Evolutionary conservation across 2,113 vertebrate species (phyloP).

Genomic region (Mus spicilegus): DNA sequence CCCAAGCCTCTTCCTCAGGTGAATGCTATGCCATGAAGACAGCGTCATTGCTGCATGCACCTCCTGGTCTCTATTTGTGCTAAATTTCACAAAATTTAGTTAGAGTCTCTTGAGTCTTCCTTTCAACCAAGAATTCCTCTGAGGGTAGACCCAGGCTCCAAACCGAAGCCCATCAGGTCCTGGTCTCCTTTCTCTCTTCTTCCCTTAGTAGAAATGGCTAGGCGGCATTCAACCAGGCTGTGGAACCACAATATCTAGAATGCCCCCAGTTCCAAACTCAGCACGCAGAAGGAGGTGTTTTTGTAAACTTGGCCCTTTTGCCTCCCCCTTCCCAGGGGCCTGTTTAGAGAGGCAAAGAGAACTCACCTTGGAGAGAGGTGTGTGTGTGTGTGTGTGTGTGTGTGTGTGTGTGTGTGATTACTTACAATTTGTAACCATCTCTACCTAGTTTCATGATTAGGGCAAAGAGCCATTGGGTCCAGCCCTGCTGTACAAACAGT

Average conservation of each 20-base stretch:
- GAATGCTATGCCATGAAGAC: not conserved
- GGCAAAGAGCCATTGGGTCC: not conserved
- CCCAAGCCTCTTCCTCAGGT: not conserved
- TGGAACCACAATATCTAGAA: not conserved
- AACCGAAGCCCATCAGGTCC: not conserved
- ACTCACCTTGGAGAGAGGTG: not conserved
- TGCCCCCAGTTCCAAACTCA: not conserved
- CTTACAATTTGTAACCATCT: not conserved
- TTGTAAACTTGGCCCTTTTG: no score
- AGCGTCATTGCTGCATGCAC: not conserved
- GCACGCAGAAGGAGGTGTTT: not conserved
- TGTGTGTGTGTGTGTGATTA: not conserved
- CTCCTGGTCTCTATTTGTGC: not conserved
- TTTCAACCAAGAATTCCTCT: not conserved
- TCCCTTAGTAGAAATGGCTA: rapidly evolving
- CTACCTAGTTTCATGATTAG: not conserved
- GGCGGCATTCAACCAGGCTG: not conserved
- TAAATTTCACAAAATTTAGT: not conserved
- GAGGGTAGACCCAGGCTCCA: not conserved
- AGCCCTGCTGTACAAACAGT: rapidly evolving
- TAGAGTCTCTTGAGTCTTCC: not conserved
- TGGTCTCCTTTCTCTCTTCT: no score
- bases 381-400: not conserved
- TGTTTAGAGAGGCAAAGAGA: slow-evolving; percentile 13
- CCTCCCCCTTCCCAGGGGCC: not conserved